Evolutionary conservation across 2,797 vertebrate species (phyloP), one percentile per base, ranked within the genome.

Genomic region (Tadarida brasiliensis): DNA sequence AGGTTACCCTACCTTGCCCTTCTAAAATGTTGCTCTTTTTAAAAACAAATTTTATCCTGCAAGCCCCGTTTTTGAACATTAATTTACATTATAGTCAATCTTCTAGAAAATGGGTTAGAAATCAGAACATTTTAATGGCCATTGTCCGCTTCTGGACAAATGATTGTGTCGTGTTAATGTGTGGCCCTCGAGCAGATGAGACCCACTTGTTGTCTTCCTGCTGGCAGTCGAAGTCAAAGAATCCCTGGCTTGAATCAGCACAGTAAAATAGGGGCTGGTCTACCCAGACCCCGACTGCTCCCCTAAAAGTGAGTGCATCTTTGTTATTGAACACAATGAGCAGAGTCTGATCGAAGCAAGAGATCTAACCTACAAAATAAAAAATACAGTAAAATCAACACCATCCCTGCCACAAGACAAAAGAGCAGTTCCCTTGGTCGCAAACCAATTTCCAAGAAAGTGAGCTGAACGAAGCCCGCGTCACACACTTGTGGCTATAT

Each of bases 21-120:
- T 97, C 96, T 97, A 95, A 96, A 98, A 97, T 91, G 96, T 96
- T 97, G 91, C 95, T 98, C 97, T 98, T 98, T 98, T 97, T 95
- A 97, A 97, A 97, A 98, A 97, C 91, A 98, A 97, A 98, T 98
- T 97, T 96, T 95, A 98, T 97, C 97, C 96, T 97, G 96, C 96
- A 97, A 97, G 87, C 84, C 86, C 49, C 94, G 96, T 96, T 97
- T 91, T 74, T 83, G 96, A 98, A 98, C 92, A 97, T 97, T 97
- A 97, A 96, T 51, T 24, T 87, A 14, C 90, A 94, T 97, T 96
- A 87, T 84, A 95, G 96, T 91, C 97, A 91, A 86, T 92, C 95
- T 87, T 98, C 94, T 96, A 77, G 56, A 96, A 90, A 94, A 65
- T 54, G 39, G 39, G 90, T 91, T 95, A 91, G 83, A 96, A 97